Evolutionary conservation across 2,113 vertebrate genomes (phyloP).

Genomic region (Platichthys flesus): DNA sequence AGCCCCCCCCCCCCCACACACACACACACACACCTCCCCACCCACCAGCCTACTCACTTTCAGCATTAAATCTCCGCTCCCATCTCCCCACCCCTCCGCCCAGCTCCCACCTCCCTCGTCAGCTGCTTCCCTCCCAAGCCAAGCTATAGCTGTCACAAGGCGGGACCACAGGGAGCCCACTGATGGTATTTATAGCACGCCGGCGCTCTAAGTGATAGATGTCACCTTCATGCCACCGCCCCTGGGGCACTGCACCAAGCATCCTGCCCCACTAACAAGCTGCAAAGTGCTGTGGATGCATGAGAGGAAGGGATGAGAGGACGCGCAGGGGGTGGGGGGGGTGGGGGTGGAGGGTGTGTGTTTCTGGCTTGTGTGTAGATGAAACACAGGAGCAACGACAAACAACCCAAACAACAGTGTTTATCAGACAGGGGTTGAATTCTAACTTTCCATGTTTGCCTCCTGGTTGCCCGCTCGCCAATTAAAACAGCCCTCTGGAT

Average conservation of each 20-base stretch:
- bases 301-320: conserved; percentile 14
- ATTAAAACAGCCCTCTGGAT: conserved; percentile 58
- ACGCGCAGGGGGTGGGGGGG: background rate
- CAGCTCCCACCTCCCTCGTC: conserved; percentile 56
- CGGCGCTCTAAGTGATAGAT: conserved; percentile 82
- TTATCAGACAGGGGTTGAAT: conserved; percentile 29
- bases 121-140: conserved; percentile 79
- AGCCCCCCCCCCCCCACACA: no score
- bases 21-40: no score
- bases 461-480: conserved; percentile 37
- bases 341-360: conserved; percentile 12
- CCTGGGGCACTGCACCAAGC: conserved; percentile 71
- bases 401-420: conserved; percentile 40
- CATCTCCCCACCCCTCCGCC: background rate
- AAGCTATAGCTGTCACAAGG: conserved; percentile 73
- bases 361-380: conserved; percentile 18
- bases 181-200: conserved; percentile 82
- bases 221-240: conserved; percentile 82
- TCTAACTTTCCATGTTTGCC: conserved; percentile 31
- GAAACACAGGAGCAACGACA: conserved; percentile 19
- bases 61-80: conserved; percentile 32
- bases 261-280: conserved; percentile 80
- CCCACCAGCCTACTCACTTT: background rate
- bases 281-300: conserved; percentile 73
- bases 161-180: conserved; percentile 74